Evolutionary conservation across 2,797 vertebrate species (phyloP).

Genomic region (Alectoris magna): DNA sequence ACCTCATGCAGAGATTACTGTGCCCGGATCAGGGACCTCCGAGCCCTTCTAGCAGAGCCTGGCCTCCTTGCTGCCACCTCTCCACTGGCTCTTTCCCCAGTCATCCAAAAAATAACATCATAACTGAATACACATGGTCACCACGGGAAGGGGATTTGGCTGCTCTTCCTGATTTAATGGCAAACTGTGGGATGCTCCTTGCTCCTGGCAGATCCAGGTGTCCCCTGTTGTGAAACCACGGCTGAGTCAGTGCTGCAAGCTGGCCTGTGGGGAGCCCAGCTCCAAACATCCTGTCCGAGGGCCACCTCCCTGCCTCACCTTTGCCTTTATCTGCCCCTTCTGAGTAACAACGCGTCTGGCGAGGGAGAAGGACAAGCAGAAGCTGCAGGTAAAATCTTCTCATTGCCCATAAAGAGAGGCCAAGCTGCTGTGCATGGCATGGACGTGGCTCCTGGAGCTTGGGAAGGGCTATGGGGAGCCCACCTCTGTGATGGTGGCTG

Average conservation of each 20-base stretch:
- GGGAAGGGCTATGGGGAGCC: background rate
- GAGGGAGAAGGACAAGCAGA: slow-evolving; percentile 8
- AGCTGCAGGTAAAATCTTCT: slow-evolving; percentile 8
- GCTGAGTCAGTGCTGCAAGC: slow-evolving; percentile 18
- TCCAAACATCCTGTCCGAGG: slow-evolving; percentile 53
- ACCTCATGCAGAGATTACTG: rapidly evolving
- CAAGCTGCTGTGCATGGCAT: background rate
- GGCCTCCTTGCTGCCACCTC: rapidly evolving
- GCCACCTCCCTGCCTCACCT: slow-evolving; percentile 37
- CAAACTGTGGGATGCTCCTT: background rate
- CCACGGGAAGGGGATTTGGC: background rate
- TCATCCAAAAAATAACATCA: background rate
- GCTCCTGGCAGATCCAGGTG: background rate
- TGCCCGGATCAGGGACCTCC: background rate
- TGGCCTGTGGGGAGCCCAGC: background rate
- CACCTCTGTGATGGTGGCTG: background rate
- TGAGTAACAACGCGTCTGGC: background rate
- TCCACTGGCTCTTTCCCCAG: background rate
- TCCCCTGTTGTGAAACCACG: slow-evolving; percentile 35
- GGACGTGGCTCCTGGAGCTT: background rate
- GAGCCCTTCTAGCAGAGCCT: background rate
- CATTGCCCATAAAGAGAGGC: background rate
- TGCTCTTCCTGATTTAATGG: background rate
- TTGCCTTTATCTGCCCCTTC: slow-evolving; percentile 37
- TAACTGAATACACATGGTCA: background rate